A percentile compares a stretch with the other conserved stretches of the same genome.
Conservation (phyloP, 37 sponge, comb jelly and placozoan genomes). For the Agelas oroides region DNA sequence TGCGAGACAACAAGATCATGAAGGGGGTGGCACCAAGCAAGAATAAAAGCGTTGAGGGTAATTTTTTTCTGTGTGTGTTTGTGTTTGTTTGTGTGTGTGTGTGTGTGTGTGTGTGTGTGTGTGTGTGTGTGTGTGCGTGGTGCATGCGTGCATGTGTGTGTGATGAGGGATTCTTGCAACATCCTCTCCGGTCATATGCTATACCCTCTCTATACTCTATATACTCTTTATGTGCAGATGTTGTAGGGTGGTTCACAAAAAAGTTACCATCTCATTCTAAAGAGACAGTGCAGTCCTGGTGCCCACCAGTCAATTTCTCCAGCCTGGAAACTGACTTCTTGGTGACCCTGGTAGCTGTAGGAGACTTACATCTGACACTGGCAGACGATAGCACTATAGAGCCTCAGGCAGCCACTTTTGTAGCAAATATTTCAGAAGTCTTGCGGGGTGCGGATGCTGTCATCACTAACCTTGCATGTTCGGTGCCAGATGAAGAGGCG, state of each 20-base stretch:
- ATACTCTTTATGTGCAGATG: background rate
- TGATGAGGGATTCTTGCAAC: too few relatives aligned
- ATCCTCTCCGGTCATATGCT: too few relatives aligned
- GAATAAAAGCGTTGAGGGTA: background rate
- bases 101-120: too few relatives aligned
- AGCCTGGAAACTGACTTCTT: conserved; percentile 4
- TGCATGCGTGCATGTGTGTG: too few relatives aligned
- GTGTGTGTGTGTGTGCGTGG: too few relatives aligned
- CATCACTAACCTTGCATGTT: conserved; percentile 9
- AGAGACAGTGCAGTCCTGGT: too few relatives aligned
- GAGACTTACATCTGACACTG: conserved; percentile 25
- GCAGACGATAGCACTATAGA: background rate
- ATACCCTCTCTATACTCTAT: too few relatives aligned
- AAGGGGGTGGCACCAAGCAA: conserved; percentile 22
- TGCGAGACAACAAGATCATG: background rate
- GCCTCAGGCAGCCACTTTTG: background rate
- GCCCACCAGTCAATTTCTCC: too few relatives aligned
- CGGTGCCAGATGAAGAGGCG: background rate
- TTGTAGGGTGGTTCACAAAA: too few relatives aligned
- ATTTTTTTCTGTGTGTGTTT: too few relatives aligned
- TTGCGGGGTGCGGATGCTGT: background rate
- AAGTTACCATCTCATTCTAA: too few relatives aligned
- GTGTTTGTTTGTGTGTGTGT: too few relatives aligned
- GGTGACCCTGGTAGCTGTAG: conserved; percentile 13
- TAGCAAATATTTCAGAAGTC: background rate